Conservation (phyloP, 2,888 invertebrate species). For the Anoncus sp. region DNA sequence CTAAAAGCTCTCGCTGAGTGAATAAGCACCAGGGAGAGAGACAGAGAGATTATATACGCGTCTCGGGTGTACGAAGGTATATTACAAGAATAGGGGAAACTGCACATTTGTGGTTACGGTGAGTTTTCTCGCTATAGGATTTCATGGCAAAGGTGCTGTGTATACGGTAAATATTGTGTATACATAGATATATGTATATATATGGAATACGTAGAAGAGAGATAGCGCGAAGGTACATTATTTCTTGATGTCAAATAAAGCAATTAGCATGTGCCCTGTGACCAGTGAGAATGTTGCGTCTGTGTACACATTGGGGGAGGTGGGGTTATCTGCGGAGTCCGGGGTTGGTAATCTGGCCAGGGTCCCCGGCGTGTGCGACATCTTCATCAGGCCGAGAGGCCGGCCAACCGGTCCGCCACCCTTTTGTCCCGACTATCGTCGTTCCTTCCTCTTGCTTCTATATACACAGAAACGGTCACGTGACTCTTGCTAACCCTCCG, state of each 20-base stretch:
- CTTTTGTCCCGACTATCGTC: conserved; percentile 48
- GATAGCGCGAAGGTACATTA: conserved; percentile 77
- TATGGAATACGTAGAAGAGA: conserved; percentile 30
- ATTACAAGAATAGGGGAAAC: conserved; percentile 40
- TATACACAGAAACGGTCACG: conserved; percentile 67
- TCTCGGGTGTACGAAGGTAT: conserved; percentile 39
- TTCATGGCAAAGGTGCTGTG: conserved; percentile 31
- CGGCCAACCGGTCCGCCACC: conserved; percentile 56
- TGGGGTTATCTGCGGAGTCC: conserved; percentile 71
- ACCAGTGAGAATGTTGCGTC: conserved; percentile 71
- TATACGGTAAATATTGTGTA: neutral
- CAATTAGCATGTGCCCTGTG: conserved; percentile 82
- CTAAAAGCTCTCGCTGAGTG: conserved; percentile 55
- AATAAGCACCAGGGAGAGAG: conserved; percentile 39
- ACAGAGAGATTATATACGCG: conserved; percentile 21
- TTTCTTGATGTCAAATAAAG: conserved; percentile 83
- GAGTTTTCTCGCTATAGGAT: conserved; percentile 34
- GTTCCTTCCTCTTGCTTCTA: conserved; percentile 54
- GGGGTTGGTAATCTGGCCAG: conserved; percentile 80
- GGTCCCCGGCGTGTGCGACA: conserved; percentile 83
- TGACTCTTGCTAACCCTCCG: conserved; percentile 73
- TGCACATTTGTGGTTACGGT: conserved; percentile 44
- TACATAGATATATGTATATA: conserved; percentile 35
- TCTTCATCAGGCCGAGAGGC: conserved; percentile 81
- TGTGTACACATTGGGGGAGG: conserved; percentile 7